Conservation (phyloP, 2,797 vertebrate genomes). For the Semotilus atromaculatus region DNA sequence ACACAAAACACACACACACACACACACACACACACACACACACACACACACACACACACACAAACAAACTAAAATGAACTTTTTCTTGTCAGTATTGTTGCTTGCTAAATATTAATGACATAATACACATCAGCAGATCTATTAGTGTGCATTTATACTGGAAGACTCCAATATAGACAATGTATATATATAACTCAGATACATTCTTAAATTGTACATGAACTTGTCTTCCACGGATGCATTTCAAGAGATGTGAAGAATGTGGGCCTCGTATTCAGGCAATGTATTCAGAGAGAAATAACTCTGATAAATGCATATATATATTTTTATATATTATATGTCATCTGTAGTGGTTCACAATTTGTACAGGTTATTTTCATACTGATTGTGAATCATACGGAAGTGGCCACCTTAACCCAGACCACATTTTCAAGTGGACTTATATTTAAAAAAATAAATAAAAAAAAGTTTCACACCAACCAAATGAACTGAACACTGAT, state of each 20-base stretch:
- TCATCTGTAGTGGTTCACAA: neutral
- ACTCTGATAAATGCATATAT: neutral
- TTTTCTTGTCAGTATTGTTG: neutral
- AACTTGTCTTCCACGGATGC: neutral
- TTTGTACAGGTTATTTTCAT: neutral
- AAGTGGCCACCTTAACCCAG: neutral
- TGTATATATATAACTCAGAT: neutral
- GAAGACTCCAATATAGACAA: neutral
- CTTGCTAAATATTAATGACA: neutral
- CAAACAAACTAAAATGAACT: neutral
- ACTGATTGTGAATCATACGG: neutral
- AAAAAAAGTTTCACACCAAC: neutral
- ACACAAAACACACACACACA: neutral
- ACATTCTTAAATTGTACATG: neutral
- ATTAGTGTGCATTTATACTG: neutral
- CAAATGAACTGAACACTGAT: neutral
- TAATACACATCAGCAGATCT: neutral
- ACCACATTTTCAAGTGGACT: neutral
- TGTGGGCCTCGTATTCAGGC: neutral
- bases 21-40: neutral
- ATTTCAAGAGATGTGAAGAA: neutral
- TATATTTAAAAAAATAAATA: neutral
- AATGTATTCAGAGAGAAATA: neutral
- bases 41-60: no score
- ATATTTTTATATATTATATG: neutral